Conservation (phyloP, 1,140 invertebrate species). For the Pseudomyrmex concolor region DNA sequence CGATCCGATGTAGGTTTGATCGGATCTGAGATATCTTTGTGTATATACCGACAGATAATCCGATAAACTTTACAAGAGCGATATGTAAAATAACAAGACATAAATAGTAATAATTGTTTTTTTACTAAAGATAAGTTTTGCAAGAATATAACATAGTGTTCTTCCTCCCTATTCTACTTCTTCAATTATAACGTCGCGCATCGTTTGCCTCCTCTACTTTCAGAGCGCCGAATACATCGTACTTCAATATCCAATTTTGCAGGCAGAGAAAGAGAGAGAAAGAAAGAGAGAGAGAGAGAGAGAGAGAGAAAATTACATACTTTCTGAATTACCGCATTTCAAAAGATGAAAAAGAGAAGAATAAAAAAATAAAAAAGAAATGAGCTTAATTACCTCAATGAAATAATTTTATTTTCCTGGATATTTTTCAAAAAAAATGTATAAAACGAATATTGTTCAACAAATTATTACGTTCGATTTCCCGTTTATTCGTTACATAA, state of each 20-base stretch:
- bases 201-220: constrained; percentile 40
- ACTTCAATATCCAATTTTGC: constrained; percentile 31
- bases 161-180: constrained; percentile 6
- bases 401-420: not conserved
- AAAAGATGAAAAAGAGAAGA: constrained; percentile 1
- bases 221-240: constrained; percentile 26
- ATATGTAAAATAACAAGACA: not conserved
- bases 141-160: constrained; percentile 18
- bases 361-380: not conserved
- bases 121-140: constrained; percentile 13
- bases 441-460: not conserved
- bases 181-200: constrained; percentile 52
- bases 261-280: too few relatives aligned
- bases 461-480: too few relatives aligned
- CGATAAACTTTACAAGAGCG: not conserved
- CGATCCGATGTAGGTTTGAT: not conserved
- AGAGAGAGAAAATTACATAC: too few relatives aligned
- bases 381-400: constrained; percentile 3
- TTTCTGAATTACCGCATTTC: constrained; percentile 25
- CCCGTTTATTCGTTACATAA: too few relatives aligned
- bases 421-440: not conserved
- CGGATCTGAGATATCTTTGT: too few relatives aligned
- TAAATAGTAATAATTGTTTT: constrained; percentile 2
- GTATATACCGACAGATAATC: not conserved
- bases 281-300: too few relatives aligned